A percentile compares a stretch with the other conserved stretches of the same genome.
These are phyloP conservation scores for Erpetoichthys calabaricus DNA, from an alignment of 2,797 vertebrate species.

Conservation along the genomic window DNA sequence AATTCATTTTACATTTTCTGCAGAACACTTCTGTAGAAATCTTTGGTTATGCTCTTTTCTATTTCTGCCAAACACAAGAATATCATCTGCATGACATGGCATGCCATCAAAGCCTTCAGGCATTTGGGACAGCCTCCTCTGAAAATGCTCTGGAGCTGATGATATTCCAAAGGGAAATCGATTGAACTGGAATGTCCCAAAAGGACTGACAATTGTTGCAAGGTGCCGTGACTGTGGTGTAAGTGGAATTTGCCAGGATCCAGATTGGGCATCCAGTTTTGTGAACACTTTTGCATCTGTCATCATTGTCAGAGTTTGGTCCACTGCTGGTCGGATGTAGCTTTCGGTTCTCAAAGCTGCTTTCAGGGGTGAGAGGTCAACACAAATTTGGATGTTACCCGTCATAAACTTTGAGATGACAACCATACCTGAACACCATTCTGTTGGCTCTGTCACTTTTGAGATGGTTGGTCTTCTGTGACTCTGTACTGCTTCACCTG, in stretches of 20 bases:
- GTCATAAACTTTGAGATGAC: background rate
- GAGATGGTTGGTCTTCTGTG: no score
- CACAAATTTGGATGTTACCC: no score
- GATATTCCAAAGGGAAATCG: slow-evolving; percentile 12
- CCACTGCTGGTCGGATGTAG: slow-evolving; percentile 8
- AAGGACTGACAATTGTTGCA: slow-evolving; percentile 14
- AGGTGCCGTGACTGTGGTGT: slow-evolving; percentile 5
- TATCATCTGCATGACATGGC: slow-evolving; percentile 17
- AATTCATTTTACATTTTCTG: slow-evolving; percentile 9
- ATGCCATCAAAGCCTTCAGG: slow-evolving; percentile 7
- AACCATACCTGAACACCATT: slow-evolving; percentile 8
- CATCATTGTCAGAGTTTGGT: slow-evolving; percentile 14
- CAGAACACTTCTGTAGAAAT: slow-evolving; percentile 6
- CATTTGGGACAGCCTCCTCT: slow-evolving; percentile 15
- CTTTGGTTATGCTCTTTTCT: slow-evolving; percentile 13
- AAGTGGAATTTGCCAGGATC: slow-evolving; percentile 17
- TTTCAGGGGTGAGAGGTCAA: slow-evolving; percentile 11
- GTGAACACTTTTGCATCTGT: slow-evolving; percentile 15
- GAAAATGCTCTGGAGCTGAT: slow-evolving; percentile 17
- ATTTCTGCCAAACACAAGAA: slow-evolving; percentile 7
- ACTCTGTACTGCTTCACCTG: no score
- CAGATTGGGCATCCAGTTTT: slow-evolving; percentile 15
- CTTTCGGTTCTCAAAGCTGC: slow-evolving; percentile 11
- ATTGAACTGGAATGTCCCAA: slow-evolving; percentile 12
- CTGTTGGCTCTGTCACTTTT: slow-evolving; percentile 7